Percentiles rank a stretch among this genome's conserved stretches.
Conservation (phyloP, 2,888 invertebrate genomes). For the Hipparchia semele region DNA sequence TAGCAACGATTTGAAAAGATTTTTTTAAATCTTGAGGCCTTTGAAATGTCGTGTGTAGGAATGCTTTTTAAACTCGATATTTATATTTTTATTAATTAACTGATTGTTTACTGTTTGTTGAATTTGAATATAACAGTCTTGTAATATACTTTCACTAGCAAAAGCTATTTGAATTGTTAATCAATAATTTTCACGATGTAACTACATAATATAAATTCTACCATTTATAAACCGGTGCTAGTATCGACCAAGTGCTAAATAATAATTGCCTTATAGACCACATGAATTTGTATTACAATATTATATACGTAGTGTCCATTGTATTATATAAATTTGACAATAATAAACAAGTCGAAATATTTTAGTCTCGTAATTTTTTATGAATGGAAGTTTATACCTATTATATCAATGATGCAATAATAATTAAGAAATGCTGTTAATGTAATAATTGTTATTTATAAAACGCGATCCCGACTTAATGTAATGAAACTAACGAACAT, state of each 20-base stretch:
- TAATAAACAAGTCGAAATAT: background rate
- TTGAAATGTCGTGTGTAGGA: conserved; percentile 8
- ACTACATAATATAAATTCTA: background rate
- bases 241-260: conserved; percentile 39
- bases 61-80: background rate
- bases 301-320: background rate
- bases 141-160: background rate
- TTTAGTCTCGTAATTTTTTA: background rate
- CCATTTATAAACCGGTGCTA: conserved; percentile 40
- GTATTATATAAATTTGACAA: conserved; percentile 11
- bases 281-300: conserved; percentile 1
- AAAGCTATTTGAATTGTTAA: background rate
- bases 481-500: background rate
- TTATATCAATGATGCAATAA: conserved; percentile 1
- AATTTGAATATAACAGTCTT: background rate
- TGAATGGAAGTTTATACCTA: background rate
- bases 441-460: background rate
- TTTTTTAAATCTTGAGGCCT: background rate
- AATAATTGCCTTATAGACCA: conserved; percentile 9
- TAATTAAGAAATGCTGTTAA: background rate
- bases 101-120: background rate
- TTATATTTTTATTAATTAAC: background rate
- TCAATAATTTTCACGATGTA: background rate
- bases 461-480: background rate
- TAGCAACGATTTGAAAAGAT: background rate